Percentiles rank a stretch among this genome's conserved stretches.
phyloP scores from a whole-genome alignment of 2,888 invertebrate species.

The Ceramica pisi region DNA sequence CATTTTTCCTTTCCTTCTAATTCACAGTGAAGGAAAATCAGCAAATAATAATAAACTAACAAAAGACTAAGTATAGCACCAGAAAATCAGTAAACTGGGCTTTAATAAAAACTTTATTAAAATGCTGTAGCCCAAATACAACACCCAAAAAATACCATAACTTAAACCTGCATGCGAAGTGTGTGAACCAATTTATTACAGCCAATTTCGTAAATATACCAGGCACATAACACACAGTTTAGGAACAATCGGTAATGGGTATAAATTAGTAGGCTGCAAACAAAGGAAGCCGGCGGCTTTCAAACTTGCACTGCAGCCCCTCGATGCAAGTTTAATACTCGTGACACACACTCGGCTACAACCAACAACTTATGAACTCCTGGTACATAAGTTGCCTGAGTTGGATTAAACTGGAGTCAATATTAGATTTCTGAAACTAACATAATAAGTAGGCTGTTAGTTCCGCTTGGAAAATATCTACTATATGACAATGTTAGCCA shows the following conservation, averaged over 20 bases:
- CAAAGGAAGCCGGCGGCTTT: slow-evolving; percentile 65
- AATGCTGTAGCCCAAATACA: neutral
- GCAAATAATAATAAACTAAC: too few species aligned
- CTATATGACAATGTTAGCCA: neutral
- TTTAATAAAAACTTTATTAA: too few species aligned
- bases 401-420: slow-evolving; percentile 13
- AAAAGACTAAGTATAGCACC: too few species aligned
- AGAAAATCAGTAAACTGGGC: too few species aligned
- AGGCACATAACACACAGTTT: slow-evolving; percentile 33
- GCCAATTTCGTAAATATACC: slow-evolving; percentile 27
- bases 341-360: slow-evolving; percentile 61
- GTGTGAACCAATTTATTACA: slow-evolving; percentile 10
- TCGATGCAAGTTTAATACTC: slow-evolving; percentile 70
- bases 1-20: too few species aligned
- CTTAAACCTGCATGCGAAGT: neutral
- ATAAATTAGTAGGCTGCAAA: slow-evolving; percentile 71
- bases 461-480: neutral
- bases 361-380: slow-evolving; percentile 22
- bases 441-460: neutral
- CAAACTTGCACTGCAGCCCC: slow-evolving; percentile 65
- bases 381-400: neutral
- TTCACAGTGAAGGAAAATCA: too few species aligned
- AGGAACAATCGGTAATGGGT: slow-evolving; percentile 65
- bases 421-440: slow-evolving; percentile 5
- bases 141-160: neutral